These are phyloP conservation scores for Halcyon senegalensis DNA, from an alignment of 2,113 vertebrate genomes.

Conservation along the genomic window DNA sequence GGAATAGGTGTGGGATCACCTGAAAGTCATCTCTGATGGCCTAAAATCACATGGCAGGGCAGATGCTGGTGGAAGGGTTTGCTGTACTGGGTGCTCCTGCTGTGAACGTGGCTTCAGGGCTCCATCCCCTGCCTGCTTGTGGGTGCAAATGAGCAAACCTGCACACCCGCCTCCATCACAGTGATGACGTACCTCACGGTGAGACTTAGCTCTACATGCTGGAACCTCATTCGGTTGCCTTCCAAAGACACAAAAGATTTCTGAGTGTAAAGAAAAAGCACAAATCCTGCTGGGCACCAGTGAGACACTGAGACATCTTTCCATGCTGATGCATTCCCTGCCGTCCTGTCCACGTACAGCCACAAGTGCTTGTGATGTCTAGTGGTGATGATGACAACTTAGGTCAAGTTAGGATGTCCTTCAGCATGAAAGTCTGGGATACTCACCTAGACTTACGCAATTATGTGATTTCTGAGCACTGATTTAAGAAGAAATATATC, in stretches of 20 bases:
- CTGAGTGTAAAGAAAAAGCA: background rate
- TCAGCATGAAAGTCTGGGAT: background rate
- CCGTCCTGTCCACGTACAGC: background rate
- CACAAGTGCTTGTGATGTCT: background rate
- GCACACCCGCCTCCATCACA: background rate
- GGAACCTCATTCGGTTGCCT: accelerated
- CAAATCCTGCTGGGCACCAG: background rate
- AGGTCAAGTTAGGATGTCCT: background rate
- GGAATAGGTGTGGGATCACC: background rate
- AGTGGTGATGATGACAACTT: background rate
- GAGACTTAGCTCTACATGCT: background rate
- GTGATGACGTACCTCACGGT: background rate
- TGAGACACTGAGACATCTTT: background rate
- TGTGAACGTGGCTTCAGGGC: background rate
- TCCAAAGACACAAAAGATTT: background rate
- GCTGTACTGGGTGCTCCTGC: background rate
- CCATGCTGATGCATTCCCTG: background rate
- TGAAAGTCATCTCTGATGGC: background rate
- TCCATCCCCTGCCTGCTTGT: accelerated
- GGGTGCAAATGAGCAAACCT: background rate
- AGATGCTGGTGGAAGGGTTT: background rate
- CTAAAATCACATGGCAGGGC: background rate
- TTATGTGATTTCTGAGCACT: background rate
- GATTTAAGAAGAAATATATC: background rate
- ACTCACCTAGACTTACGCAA: background rate